Evolutionary conservation across 2,888 invertebrate species (phyloP).

Genomic region (Andrena hattorfiana): DNA sequence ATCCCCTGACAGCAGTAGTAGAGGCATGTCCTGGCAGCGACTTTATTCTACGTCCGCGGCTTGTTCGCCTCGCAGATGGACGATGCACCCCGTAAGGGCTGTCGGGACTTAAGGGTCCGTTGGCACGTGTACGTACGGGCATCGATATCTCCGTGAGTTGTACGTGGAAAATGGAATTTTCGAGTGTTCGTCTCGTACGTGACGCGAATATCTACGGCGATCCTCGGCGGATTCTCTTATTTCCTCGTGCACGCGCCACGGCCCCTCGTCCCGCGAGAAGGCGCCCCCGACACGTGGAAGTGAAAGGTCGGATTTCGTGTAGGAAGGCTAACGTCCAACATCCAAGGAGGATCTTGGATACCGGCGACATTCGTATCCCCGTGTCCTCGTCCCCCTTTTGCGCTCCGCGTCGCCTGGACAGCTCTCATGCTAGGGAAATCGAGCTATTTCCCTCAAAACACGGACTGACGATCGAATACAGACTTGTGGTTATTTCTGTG

Average conservation of each 20-base stretch:
- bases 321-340: slow-evolving; percentile 15
- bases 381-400: background rate
- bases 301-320: slow-evolving; percentile 58
- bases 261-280: slow-evolving; percentile 15
- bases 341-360: slow-evolving; percentile 28
- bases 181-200: slow-evolving; percentile 63
- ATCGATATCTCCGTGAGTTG: slow-evolving; percentile 41
- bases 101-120: slow-evolving; percentile 24
- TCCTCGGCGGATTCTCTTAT: slow-evolving; percentile 47
- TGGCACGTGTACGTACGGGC: background rate
- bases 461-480: too few species aligned
- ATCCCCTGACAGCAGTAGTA: background rate
- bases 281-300: slow-evolving; percentile 53
- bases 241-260: slow-evolving; percentile 24
- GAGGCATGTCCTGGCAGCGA: background rate
- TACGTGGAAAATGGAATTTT: slow-evolving; percentile 67
- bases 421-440: background rate
- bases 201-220: slow-evolving; percentile 51
- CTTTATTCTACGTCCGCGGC: slow-evolving; percentile 32
- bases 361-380: background rate
- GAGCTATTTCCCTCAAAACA: too few species aligned
- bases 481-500: too few species aligned
- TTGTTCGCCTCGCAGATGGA: slow-evolving; percentile 34
- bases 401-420: background rate
- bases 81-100: slow-evolving; percentile 15